A percentile compares a stretch with the other conserved stretches of the same genome.
Conservation (phyloP, 2,113 vertebrate genomes). For the Piaya cayana region DNA sequence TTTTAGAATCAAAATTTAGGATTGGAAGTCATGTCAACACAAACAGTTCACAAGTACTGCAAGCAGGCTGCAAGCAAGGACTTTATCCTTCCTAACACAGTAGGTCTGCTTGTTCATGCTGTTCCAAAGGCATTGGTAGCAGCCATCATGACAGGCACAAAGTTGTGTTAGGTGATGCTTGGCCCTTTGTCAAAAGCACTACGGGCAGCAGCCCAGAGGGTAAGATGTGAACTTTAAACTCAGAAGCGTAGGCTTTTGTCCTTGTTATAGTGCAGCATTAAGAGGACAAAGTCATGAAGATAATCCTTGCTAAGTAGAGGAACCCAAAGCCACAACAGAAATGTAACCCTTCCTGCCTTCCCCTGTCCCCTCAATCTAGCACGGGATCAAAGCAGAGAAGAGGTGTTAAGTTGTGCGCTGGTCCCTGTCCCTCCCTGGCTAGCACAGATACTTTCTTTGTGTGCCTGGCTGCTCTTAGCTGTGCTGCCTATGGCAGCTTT, state of each 20-base stretch:
- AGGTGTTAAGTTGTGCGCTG: not conserved
- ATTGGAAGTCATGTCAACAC: not conserved
- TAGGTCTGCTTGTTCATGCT: not conserved
- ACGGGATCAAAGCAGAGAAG: not conserved
- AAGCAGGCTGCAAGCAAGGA: not conserved
- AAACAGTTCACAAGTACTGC: not conserved
- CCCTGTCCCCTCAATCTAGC: not conserved
- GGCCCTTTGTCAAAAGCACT: accelerated
- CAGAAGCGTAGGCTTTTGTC: not conserved
- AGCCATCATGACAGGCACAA: not conserved
- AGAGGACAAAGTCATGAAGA: not conserved
- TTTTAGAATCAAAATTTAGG: not conserved
- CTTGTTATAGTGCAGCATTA: not conserved
- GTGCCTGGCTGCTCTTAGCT: accelerated
- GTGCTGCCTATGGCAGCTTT: not conserved
- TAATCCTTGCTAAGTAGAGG: not conserved
- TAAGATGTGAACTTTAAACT: not conserved
- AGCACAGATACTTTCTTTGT: not conserved
- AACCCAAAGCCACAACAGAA: not conserved
- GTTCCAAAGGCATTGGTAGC: not conserved
- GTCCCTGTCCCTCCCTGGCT: not conserved
- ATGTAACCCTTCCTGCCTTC: not conserved
- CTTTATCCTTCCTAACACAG: not conserved
- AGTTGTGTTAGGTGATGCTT: no score
- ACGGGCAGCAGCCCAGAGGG: not conserved